Base-by-base conservation (phyloP, 1,140 invertebrate genomes). In the Oreohelix idahoensis region DNA sequence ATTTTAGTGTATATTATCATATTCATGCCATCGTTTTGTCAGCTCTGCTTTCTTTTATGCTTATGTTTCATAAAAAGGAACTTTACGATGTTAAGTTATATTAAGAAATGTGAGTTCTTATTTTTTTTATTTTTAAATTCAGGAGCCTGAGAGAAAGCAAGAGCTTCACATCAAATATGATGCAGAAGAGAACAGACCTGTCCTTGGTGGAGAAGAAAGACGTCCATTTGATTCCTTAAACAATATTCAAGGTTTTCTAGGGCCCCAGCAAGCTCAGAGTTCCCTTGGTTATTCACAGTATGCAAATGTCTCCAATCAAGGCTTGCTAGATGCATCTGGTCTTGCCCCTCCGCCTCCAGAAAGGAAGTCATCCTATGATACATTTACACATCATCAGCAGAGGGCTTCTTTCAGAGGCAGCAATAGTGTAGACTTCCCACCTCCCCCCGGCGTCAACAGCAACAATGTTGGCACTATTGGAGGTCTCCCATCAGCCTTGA, bases 301-400 rank as follows among this genome's bases (percentile, higher is more conserved):
- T 23, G 80, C 79, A 32, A 79, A 78, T 71, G 42, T 63, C 26
- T 15, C 36, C 39, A 71, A 45, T n/a, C 63, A 77, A n/a, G 71
- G 13, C 35, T 17, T 39, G 4, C 1, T 49, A 36, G 80, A 74
- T 53, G 4, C 66, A 66, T 78, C 69, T 42, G 66, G 51, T 58
- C 86, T 85, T 42, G 89, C 89, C 17, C 88, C 88, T 11, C 90
- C 90, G 17, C 91, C 90, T 1, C 85, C 88, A 42, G 70, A 90
- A n/a, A 86, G 80, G 0, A 66, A 66, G 29, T 90, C 90, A 45
- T 91, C 90, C 1, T 91, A 88, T 83, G 86, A 89, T 36, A 80
- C 84, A 38, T 75, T 73, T 20, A 75, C 58, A 53, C 70, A 84
- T 32, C 78, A 84, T 35, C 83, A 79, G 42, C 35, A 39, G 45